Conservation (phyloP, 2,113 vertebrate genomes). For the Telmatochromis sp. region DNA sequence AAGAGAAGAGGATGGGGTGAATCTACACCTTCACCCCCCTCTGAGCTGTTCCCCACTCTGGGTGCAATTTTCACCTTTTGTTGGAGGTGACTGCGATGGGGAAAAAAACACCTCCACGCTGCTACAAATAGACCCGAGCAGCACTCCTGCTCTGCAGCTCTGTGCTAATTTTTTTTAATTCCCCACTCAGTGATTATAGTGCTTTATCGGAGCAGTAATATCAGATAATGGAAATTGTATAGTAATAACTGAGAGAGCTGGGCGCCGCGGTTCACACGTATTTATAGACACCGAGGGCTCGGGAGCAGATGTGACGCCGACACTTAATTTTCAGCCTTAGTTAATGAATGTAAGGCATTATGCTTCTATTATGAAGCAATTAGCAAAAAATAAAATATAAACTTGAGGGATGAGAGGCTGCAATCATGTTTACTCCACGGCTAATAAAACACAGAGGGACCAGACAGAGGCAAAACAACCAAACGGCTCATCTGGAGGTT, state of each 20-base stretch:
- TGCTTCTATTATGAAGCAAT: constrained; percentile 39
- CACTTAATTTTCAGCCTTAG: constrained; percentile 45
- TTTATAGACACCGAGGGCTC: background rate
- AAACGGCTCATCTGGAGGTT: background rate
- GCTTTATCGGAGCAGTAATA: background rate
- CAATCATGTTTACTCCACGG: background rate
- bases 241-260: background rate
- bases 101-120: constrained; percentile 6
- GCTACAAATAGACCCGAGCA: constrained; percentile 39
- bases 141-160: background rate
- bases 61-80: constrained; percentile 59
- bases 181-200: constrained; percentile 13
- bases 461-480: background rate
- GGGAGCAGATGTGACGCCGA: constrained; percentile 24
- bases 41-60: constrained; percentile 21
- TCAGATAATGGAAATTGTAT: constrained; percentile 11
- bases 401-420: background rate
- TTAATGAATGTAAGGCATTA: constrained; percentile 35
- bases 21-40: background rate
- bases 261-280: background rate
- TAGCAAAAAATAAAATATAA: constrained; percentile 21
- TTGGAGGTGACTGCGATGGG: constrained; percentile 8
- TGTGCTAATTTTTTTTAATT: constrained; percentile 12
- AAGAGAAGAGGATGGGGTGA: background rate
- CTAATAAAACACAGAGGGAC: constrained; percentile 19